These are phyloP conservation scores for Anagyrus pseudococci DNA, from an alignment of 2,888 invertebrate species.

Conservation along the genomic window DNA sequence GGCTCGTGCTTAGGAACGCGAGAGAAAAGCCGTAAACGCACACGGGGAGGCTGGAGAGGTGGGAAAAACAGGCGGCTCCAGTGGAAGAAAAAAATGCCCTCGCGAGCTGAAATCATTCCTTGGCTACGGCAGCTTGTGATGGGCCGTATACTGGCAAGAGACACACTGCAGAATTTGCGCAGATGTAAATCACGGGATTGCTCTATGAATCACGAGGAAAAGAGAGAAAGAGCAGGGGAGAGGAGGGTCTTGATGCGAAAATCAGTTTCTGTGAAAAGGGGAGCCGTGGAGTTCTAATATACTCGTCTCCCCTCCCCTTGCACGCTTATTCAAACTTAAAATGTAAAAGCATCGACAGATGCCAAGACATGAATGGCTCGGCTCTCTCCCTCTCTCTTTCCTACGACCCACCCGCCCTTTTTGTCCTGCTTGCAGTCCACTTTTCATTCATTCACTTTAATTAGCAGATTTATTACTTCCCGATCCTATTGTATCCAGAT, in stretches of 20 bases:
- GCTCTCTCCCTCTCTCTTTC: conserved; percentile 18
- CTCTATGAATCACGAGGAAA: conserved; percentile 27
- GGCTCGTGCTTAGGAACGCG: too few species aligned
- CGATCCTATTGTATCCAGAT: background rate
- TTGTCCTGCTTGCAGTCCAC: conserved; percentile 12
- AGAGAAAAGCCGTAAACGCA: too few species aligned
- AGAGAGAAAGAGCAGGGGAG: conserved; percentile 17
- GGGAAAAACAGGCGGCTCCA: too few species aligned
- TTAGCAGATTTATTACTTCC: conserved; percentile 4
- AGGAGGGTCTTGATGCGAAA: conserved; percentile 19
- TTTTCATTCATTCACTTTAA: conserved; percentile 8
- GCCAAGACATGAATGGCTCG: conserved; percentile 29
- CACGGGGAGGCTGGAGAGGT: too few species aligned
- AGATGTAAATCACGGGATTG: conserved; percentile 28
- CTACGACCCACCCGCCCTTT: too few species aligned
- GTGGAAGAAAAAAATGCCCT: too few species aligned
- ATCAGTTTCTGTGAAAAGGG: conserved; percentile 22
- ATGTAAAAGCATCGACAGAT: conserved; percentile 42
- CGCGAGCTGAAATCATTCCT: too few species aligned
- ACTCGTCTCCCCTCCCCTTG: conserved; percentile 5
- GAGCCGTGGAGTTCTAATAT: conserved; percentile 22
- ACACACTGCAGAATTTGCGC: conserved; percentile 33
- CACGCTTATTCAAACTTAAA: conserved; percentile 13
- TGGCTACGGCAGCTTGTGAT: too few species aligned
- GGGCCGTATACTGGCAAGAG: too few species aligned